These are phyloP conservation scores for Platanista minor DNA, from an alignment of 2,113 vertebrate species.

Conservation along the genomic window DNA sequence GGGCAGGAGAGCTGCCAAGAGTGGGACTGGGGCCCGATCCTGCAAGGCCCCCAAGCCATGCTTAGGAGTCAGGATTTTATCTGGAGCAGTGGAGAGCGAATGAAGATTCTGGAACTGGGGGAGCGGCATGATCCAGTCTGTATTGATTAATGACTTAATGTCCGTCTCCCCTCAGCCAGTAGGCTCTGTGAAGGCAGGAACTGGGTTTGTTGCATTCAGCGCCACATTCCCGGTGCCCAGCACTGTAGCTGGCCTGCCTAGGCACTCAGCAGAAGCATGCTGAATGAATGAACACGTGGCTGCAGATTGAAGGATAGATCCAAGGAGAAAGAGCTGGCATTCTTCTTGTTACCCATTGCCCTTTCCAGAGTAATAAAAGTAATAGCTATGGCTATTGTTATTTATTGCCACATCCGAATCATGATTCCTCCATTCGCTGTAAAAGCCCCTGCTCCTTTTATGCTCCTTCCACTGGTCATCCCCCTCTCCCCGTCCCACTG, in stretches of 20 bases:
- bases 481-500: background rate
- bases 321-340: background rate
- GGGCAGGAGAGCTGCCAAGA: background rate
- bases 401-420: background rate
- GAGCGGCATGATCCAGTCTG: background rate
- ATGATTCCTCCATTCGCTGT: background rate
- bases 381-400: background rate
- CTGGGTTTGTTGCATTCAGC: background rate
- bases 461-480: background rate
- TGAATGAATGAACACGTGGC: background rate
- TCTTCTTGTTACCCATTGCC: background rate
- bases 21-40: background rate
- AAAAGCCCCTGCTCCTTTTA: background rate
- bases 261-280: background rate
- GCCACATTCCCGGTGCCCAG: background rate
- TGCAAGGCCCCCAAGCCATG: background rate
- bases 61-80: background rate
- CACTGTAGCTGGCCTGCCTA: background rate
- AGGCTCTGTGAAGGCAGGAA: background rate
- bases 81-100: background rate
- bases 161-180: background rate
- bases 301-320: background rate
- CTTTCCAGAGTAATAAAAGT: slow-evolving; percentile 12
- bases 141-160: background rate
- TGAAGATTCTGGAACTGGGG: background rate